Evolutionary conservation across 2,797 vertebrate species (phyloP), one percentile per base, ranked within the genome.

Genomic region (Menidia menidia): DNA sequence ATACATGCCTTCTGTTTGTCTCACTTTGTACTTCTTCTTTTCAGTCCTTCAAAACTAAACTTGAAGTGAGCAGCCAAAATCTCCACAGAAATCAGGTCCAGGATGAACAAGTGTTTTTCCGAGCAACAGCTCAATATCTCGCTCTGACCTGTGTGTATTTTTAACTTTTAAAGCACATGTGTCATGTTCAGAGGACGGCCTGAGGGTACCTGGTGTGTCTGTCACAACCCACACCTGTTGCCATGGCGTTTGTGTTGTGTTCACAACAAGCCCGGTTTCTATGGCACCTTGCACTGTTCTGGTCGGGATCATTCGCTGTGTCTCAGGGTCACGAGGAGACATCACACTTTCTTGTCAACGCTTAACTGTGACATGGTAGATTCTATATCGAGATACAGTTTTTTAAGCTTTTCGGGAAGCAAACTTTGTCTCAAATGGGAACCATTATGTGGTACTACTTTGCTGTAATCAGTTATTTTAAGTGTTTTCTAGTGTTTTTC

Each of bases 211-310:
- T 83, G 87, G 41, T 83, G 68, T 90, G 72, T 79, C 74, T 81
- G 82, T 87, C 81, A 58, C 79, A 87, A 87, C 81, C 80, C 91
- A 45, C 15, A 13, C 69, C 65, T 61, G 91, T 94, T 91, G 75
- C 92, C 90, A 91, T 88, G 66, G 92, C 90, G 3, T 67, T 56
- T 71, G 67, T 91, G 89, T 94, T 93, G 75, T 91, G 84, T 39
- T 84, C 91, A 92, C 53, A 95, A 95, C 93, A 95, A 50, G 52
- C 15, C 35, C 47, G 1, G 83, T 89, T 81, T 82, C 91, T 83
- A 83, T 77, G 78, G 83, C 71, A 56, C 70, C 68, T 70, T 61
- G 75, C 73, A 5, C 57, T 62, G 52, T 65, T 68, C 54, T 47
- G 67, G 68, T 60, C 48, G 6, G 53, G 66, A 64, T 53, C 68